Conservation (phyloP, 2,888 invertebrate genomes). For the Belgica antarctica region DNA sequence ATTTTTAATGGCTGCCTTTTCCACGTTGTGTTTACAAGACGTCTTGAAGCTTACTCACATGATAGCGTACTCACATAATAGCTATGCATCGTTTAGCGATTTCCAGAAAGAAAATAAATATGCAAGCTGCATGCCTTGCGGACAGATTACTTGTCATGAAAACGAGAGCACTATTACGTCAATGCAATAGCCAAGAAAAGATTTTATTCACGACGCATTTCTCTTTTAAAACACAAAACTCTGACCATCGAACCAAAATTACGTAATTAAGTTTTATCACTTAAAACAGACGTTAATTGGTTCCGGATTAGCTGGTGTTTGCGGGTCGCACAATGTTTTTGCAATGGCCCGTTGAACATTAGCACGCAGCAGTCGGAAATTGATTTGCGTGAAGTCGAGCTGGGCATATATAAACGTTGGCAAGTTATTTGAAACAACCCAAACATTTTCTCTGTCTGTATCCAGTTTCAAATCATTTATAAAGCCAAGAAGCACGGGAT, state of each 20-base stretch:
- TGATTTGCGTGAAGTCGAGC: constrained; percentile 64
- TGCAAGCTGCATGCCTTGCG: too few relatives aligned
- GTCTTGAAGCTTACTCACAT: too few relatives aligned
- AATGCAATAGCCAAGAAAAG: too few relatives aligned
- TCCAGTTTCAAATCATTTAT: constrained; percentile 81
- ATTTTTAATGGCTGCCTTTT: too few relatives aligned
- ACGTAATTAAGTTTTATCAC: not conserved
- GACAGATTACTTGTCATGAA: too few relatives aligned
- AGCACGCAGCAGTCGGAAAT: constrained; percentile 72
- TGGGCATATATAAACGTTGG: constrained; percentile 70
- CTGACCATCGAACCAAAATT: not conserved
- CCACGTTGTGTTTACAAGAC: too few relatives aligned
- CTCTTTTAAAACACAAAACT: too few relatives aligned
- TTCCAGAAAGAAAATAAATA: too few relatives aligned
- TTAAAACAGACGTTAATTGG: not conserved
- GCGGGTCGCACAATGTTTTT: constrained; percentile 70
- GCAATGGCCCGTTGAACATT: constrained; percentile 63
- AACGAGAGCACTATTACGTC: too few relatives aligned
- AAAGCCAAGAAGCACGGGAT: constrained; percentile 66
- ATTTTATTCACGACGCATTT: too few relatives aligned
- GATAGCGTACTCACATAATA: too few relatives aligned
- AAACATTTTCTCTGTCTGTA: constrained; percentile 62
- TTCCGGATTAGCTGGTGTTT: constrained; percentile 46
- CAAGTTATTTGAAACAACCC: constrained; percentile 73
- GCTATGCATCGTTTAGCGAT: too few relatives aligned